Base-by-base conservation (phyloP, 2,888 invertebrate genomes). In the Heterodera filipjevi region DNA sequence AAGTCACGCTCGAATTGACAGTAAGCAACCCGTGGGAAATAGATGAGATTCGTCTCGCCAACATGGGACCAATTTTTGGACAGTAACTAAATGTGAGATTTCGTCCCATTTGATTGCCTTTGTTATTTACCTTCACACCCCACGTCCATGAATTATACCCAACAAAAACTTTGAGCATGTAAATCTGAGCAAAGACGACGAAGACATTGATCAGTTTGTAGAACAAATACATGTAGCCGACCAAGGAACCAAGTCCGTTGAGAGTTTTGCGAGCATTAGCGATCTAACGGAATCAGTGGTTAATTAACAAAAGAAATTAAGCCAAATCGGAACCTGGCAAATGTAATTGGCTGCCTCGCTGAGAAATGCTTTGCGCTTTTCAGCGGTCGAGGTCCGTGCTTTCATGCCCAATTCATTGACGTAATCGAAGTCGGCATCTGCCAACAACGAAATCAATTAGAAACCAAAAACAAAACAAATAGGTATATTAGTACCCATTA, bases 121-220 rank as follows among this genome's bases (percentile, higher is more conserved):
- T 39, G 39, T 44, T n/a, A 39, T 33, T 27, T 49, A 86, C 86
- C 77, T 85, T 85, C 71, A 87, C 79, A 44, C 89, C 89, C 86
- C 89, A 89, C 74, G 85, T 83, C 77, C 80, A 81, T 71, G 85
- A 83, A 59, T 85, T 84, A 71, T 84, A 82, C 49, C 89, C 89
- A 71, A 90, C 86, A 83, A 87, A 89, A 49, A 71, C 80, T 82
- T 89, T 87, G 77, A 89, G 82, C 53, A 89, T 81, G 76, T 83
- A 82, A 75, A 89, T 83, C 76, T 89, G 89, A 22, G 81, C 76
- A 32, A 88, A 49, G 32, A 89, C 84, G 76, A 89, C 88, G 73
- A 79, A 70, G 22, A 89, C 76, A 73, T 86, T 86, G 16, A 79
- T 76, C 39, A 85, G 35, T 79, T 87, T 87, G 79, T 83, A 82